Conservation (phyloP, 2,797 vertebrate species). For the Microctenopoma lineatum region DNA sequence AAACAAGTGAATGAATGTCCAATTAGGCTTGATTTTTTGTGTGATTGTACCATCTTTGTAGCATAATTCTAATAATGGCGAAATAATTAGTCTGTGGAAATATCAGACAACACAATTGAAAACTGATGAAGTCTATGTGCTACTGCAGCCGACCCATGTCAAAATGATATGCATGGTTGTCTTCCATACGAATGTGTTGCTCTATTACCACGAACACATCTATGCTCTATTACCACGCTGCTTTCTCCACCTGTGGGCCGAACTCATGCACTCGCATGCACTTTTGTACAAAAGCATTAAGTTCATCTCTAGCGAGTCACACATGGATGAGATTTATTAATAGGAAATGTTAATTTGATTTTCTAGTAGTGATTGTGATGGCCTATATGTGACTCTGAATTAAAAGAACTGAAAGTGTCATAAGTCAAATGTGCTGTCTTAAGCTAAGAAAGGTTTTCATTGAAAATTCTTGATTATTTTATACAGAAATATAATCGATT, state of each 20-base stretch:
- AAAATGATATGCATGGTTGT: background rate
- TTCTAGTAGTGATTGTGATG: background rate
- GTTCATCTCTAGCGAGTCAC: background rate
- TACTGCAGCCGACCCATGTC: too few relatives aligned
- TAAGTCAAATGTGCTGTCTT: too few relatives aligned
- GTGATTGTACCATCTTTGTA: background rate
- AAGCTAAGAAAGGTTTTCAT: too few relatives aligned
- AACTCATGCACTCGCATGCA: too few relatives aligned
- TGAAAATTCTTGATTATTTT: too few relatives aligned
- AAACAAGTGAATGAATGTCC: slow-evolving; percentile 12
- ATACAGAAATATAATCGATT: too few relatives aligned
- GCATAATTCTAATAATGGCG: background rate
- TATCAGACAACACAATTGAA: background rate
- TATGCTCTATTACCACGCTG: too few relatives aligned
- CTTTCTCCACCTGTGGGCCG: too few relatives aligned
- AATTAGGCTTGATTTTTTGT: slow-evolving; percentile 8
- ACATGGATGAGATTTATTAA: background rate
- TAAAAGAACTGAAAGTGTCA: background rate
- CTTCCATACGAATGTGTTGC: too few relatives aligned
- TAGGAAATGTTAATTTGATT: background rate
- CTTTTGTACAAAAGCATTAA: background rate
- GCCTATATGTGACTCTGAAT: background rate
- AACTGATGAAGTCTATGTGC: background rate
- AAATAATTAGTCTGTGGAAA: background rate
- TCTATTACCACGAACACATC: too few relatives aligned